phyloP scores from a whole-genome alignment of 2,113 vertebrate genomes.

The Brevimyrus niger region DNA sequence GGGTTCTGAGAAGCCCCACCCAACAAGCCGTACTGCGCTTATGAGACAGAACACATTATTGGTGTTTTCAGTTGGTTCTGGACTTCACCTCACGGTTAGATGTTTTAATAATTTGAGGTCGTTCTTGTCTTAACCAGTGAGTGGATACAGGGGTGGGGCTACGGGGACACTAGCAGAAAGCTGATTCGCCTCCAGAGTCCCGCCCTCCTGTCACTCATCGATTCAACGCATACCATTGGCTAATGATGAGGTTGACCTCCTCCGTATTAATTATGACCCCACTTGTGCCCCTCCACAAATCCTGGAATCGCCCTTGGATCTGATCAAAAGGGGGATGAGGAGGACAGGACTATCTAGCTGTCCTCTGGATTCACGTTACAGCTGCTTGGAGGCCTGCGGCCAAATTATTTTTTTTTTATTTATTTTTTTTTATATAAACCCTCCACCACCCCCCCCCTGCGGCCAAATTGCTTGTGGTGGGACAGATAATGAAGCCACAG shows the following conservation, averaged over 20 bases:
- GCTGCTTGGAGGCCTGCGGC: conserved; percentile 30
- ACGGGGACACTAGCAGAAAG: neutral
- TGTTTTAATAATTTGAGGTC: neutral
- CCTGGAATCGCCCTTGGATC: neutral
- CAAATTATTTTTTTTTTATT: too few relatives aligned
- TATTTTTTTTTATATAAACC: too few relatives aligned
- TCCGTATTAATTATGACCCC: neutral
- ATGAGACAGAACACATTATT: neutral
- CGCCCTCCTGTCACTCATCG: neutral
- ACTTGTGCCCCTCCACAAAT: neutral
- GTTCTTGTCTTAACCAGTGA: neutral
- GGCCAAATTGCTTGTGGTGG: conserved; percentile 22
- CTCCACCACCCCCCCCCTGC: too few relatives aligned
- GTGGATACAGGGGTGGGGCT: neutral
- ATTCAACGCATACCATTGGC: neutral
- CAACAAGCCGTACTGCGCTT: neutral
- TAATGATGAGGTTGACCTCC: neutral
- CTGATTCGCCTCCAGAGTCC: neutral
- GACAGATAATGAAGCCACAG: conserved; percentile 61
- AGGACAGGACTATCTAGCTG: conserved; percentile 54
- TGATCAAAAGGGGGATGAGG: conserved; percentile 48
- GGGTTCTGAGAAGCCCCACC: neutral
- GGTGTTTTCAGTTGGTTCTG: neutral
- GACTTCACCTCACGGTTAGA: neutral
- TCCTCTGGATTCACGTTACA: neutral